Evolutionary conservation across 2,113 vertebrate genomes (phyloP).

Genomic region (Marmota flaviventris): DNA sequence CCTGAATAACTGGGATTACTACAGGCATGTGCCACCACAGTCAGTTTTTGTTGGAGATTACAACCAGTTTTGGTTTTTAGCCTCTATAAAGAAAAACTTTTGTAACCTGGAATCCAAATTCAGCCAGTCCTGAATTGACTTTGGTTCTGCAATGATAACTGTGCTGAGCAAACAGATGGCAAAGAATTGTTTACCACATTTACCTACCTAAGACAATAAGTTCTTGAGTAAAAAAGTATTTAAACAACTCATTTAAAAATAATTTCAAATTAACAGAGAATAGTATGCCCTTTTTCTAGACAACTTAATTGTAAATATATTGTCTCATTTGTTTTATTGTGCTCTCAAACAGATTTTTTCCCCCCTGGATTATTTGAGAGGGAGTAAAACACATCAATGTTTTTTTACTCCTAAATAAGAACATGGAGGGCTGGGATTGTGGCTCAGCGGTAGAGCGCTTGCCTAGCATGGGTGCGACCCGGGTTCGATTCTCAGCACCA

Average conservation of each 20-base stretch:
- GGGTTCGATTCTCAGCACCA: too few species aligned
- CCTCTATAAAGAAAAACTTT: slow-evolving; percentile 28
- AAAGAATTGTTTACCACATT: not conserved
- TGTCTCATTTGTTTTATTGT: not conserved
- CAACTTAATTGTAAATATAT: not conserved
- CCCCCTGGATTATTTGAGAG: not conserved
- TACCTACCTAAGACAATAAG: not conserved
- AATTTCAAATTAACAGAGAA: slow-evolving; percentile 43
- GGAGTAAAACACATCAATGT: not conserved
- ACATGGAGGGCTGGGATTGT: too few species aligned
- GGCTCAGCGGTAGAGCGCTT: too few species aligned
- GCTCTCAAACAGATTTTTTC: accelerated
- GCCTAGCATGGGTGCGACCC: too few species aligned
- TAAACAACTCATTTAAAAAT: slow-evolving; percentile 33
- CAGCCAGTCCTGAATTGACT: slow-evolving; percentile 16
- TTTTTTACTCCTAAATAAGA: too few species aligned
- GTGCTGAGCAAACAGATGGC: not conserved
- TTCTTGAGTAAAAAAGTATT: slow-evolving; percentile 43
- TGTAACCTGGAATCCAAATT: not conserved
- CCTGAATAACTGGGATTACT: not conserved
- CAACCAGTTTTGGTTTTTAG: slow-evolving; percentile 34
- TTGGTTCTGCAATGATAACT: slow-evolving; percentile 36
- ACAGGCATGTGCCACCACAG: not conserved
- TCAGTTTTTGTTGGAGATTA: slow-evolving; percentile 10
- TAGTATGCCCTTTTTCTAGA: slow-evolving; percentile 13